These are phyloP conservation scores for Hydrolagus affinis DNA, from an alignment of 2,113 vertebrate species.

Conservation along the genomic window DNA sequence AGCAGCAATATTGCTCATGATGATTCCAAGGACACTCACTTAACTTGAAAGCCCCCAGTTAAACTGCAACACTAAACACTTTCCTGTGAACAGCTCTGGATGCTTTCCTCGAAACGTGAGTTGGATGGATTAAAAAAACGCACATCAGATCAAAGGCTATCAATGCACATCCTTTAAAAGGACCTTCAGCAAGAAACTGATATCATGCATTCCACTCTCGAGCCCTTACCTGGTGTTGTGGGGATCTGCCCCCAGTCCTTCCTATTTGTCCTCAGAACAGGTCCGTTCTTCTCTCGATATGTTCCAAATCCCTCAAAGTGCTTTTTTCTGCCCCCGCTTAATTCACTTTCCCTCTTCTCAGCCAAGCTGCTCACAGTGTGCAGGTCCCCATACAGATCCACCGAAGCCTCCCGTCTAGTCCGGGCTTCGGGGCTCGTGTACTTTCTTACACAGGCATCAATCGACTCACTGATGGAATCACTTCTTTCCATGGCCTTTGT, in stretches of 20 bases:
- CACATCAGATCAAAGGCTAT: neutral
- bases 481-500: constrained; percentile 69
- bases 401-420: constrained; percentile 54
- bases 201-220: neutral
- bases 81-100: neutral
- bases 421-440: constrained; percentile 56
- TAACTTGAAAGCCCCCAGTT: neutral
- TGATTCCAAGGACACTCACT: neutral
- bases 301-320: constrained; percentile 78
- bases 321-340: constrained; percentile 68
- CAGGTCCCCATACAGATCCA: constrained; percentile 73
- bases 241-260: constrained; percentile 66
- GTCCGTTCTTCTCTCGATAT: constrained; percentile 79
- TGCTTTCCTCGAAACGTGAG: neutral
- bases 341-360: constrained; percentile 68
- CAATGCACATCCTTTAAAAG: neutral
- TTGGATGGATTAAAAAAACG: neutral
- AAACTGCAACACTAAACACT: neutral
- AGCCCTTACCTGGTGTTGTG: constrained; percentile 68
- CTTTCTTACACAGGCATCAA: constrained; percentile 74
- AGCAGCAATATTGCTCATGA: too few relatives aligned
- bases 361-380: constrained; percentile 45
- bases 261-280: constrained; percentile 72
- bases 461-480: constrained; percentile 68
- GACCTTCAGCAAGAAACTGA: neutral